Conservation (phyloP, 2,113 vertebrate species). For the Merops nubicus region DNA sequence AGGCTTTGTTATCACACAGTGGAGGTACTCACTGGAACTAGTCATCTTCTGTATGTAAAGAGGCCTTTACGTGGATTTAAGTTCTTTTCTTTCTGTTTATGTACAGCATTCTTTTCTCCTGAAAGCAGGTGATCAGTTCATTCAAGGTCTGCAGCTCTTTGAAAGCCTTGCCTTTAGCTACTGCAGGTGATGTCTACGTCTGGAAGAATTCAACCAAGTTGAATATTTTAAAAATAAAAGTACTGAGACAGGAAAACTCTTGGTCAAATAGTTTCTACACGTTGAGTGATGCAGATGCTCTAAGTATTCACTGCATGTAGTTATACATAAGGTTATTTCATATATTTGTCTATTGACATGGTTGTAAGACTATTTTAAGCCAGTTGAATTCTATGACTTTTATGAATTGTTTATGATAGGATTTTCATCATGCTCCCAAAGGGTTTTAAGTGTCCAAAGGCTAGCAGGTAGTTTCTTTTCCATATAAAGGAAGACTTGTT, state of each 20-base stretch:
- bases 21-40: slow-evolving; percentile 43
- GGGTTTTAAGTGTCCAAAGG: slow-evolving; percentile 6
- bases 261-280: neutral
- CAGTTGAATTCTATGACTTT: neutral
- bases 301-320: neutral
- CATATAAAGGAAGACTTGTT: slow-evolving; percentile 5
- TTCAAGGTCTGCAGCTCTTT: slow-evolving; percentile 56
- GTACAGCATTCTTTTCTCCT: slow-evolving; percentile 67
- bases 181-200: slow-evolving; percentile 12
- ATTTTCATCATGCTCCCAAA: neutral
- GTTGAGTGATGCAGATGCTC: neutral
- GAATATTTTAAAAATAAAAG: neutral
- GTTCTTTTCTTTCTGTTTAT: slow-evolving; percentile 64
- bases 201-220: neutral
- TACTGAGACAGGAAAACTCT: neutral
- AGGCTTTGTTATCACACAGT: slow-evolving; percentile 63
- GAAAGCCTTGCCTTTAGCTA: neutral
- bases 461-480: slow-evolving; percentile 40
- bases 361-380: neutral
- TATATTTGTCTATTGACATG: neutral
- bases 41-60: slow-evolving; percentile 69
- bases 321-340: neutral
- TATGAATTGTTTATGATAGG: neutral
- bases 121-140: slow-evolving; percentile 64
- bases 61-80: slow-evolving; percentile 71